Percentiles rank a stretch among this genome's conserved stretches.
Evolutionary conservation across 2,113 vertebrate genomes (phyloP).

Genomic region (Pomatostomus ruficeps): DNA sequence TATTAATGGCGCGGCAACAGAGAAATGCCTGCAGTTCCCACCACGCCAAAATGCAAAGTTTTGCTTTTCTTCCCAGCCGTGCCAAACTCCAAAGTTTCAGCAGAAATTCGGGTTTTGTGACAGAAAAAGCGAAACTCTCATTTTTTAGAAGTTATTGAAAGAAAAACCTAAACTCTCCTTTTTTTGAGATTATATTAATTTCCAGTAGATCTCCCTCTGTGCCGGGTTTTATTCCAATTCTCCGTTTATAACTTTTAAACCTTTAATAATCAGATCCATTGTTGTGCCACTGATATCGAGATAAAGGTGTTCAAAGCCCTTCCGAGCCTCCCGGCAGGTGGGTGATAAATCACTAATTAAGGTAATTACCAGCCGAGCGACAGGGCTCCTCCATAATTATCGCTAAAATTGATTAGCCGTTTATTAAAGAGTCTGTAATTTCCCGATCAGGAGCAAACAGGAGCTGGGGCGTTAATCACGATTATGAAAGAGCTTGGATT

Average conservation of each 20-base stretch:
- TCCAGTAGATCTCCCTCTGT: not conserved
- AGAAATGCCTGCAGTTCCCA: not conserved
- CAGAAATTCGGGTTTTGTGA: not conserved
- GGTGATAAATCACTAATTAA: not conserved
- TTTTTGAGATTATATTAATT: not conserved
- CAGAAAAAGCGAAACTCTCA: not conserved
- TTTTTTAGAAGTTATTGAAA: no score
- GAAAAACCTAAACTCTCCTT: not conserved
- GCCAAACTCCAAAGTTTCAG: not conserved
- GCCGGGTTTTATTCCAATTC: not conserved
- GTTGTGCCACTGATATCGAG: not conserved
- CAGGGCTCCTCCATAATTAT: not conserved
- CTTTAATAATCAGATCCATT: not conserved
- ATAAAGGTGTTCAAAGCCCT: not conserved
- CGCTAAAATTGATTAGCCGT: not conserved
- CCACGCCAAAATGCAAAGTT: fast-evolving
- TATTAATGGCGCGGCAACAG: not conserved
- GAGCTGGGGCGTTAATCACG: not conserved
- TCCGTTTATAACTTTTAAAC: not conserved
- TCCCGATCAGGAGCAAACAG: not conserved
- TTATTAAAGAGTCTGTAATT: not conserved
- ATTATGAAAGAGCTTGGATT: not conserved
- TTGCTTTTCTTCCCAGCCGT: not conserved
- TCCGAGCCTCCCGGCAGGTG: not conserved
- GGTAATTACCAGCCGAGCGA: not conserved